Percentiles rank a stretch among this genome's conserved stretches.
These are phyloP conservation scores for Merluccius polli DNA, from an alignment of 2,797 vertebrate species.

Conservation along the genomic window DNA sequence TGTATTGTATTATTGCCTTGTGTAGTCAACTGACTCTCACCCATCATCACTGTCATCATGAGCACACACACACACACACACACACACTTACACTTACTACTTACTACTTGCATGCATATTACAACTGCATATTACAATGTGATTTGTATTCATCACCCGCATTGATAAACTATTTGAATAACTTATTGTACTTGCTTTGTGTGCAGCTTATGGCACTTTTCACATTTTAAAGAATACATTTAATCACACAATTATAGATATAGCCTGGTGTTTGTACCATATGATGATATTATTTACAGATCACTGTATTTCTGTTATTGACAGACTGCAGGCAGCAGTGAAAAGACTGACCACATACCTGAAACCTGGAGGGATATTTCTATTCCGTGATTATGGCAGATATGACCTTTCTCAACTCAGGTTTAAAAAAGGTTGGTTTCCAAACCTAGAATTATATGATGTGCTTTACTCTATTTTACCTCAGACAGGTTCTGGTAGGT, in stretches of 20 bases:
- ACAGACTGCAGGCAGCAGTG: conserved; percentile 80
- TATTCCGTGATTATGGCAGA: conserved; percentile 92
- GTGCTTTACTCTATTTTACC: too few relatives aligned
- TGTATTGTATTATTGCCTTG: too few relatives aligned
- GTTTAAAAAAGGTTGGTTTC: conserved; percentile 84
- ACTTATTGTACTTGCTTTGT: not conserved
- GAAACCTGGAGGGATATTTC: conserved; percentile 83
- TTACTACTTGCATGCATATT: not conserved
- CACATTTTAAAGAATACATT: not conserved
- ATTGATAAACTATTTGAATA: not conserved
- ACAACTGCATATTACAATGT: not conserved
- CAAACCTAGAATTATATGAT: not conserved
- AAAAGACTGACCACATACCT: conserved; percentile 77
- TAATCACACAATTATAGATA: not conserved
- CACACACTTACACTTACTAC: not conserved
- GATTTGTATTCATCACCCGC: not conserved
- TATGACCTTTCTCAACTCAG: conserved; percentile 87
- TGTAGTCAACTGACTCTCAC: conserved; percentile 54
- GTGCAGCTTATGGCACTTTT: not conserved
- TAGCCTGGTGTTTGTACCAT: not conserved
- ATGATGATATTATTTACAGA: not conserved
- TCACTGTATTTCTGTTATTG: conserved; percentile 25
- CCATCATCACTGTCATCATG: not conserved
- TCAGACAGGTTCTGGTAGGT: too few relatives aligned
- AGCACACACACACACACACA: not conserved